These are phyloP conservation scores for Sebastes oblongus DNA, from an alignment of 2,797 vertebrate species.

Conservation along the genomic window DNA sequence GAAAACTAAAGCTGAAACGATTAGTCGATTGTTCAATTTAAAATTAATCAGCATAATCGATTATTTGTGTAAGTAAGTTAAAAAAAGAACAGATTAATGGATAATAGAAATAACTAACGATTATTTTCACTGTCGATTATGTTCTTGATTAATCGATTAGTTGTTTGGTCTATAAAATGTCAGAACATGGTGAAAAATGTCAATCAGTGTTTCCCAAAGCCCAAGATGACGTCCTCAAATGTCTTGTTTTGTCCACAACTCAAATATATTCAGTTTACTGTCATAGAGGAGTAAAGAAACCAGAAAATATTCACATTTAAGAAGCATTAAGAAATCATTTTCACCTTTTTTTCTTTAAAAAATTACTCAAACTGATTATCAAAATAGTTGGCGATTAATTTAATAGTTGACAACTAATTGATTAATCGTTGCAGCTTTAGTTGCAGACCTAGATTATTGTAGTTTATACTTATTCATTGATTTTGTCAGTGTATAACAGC, in stretches of 20 bases:
- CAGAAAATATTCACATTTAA: not conserved
- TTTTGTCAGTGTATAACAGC: not conserved
- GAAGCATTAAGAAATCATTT: rapidly evolving
- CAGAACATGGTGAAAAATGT: no score
- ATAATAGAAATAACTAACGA: not conserved
- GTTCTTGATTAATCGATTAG: no score
- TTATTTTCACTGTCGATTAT: no score
- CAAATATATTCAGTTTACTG: not conserved
- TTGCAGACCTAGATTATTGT: not conserved
- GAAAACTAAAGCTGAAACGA: not conserved
- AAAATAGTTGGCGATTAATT: no score
- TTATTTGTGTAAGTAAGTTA: not conserved
- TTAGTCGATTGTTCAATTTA: not conserved
- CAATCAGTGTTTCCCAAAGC: not conserved
- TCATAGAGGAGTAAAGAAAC: rapidly evolving
- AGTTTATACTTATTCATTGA: no score
- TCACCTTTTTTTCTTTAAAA: not conserved
- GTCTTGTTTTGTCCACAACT: not conserved
- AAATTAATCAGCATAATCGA: not conserved
- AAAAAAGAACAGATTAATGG: not conserved
- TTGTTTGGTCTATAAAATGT: no score
- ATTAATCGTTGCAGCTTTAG: not conserved
- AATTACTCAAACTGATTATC: no score
- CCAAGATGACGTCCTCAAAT: not conserved
- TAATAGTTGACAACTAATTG: no score